Evolutionary conservation across 2,888 invertebrate genomes (phyloP).

Genomic region (Protophormia terraenovae): DNA sequence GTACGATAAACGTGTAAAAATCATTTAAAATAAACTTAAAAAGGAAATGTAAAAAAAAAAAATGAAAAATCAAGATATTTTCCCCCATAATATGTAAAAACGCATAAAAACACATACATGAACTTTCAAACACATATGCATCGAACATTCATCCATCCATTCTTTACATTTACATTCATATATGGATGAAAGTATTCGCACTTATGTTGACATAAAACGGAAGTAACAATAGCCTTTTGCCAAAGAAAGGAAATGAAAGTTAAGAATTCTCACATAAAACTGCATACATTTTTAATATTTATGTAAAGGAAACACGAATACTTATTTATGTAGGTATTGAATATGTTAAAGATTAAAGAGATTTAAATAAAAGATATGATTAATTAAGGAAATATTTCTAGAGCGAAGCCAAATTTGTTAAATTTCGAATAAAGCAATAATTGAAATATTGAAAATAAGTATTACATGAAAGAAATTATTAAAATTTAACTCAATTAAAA

Average conservation of each 20-base stretch:
- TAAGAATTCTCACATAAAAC: slow-evolving; percentile 39
- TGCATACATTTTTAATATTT: slow-evolving; percentile 32
- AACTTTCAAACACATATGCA: too few species aligned
- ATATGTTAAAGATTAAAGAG: background rate
- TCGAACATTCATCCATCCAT: too few species aligned
- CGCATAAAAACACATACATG: background rate
- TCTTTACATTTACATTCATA: too few species aligned
- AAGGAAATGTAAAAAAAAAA: slow-evolving; percentile 39
- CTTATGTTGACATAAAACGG: slow-evolving; percentile 65
- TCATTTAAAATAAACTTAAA: slow-evolving; percentile 17
- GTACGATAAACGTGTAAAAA: slow-evolving; percentile 13
- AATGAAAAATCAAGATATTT: slow-evolving; percentile 29
- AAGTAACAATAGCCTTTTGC: slow-evolving; percentile 52
- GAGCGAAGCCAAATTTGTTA: too few species aligned
- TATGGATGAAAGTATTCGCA: too few species aligned
- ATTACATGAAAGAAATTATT: too few species aligned
- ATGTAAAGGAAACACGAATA: background rate
- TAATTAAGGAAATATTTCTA: background rate
- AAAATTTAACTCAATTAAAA: too few species aligned
- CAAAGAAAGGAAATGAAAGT: slow-evolving; percentile 43
- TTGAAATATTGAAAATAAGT: too few species aligned
- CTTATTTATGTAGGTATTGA: background rate
- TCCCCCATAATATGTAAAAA: background rate
- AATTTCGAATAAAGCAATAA: too few species aligned
- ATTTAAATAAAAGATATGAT: background rate